Conservation (phyloP, 2,797 vertebrate genomes). For the Ptychadena robeensis region DNA sequence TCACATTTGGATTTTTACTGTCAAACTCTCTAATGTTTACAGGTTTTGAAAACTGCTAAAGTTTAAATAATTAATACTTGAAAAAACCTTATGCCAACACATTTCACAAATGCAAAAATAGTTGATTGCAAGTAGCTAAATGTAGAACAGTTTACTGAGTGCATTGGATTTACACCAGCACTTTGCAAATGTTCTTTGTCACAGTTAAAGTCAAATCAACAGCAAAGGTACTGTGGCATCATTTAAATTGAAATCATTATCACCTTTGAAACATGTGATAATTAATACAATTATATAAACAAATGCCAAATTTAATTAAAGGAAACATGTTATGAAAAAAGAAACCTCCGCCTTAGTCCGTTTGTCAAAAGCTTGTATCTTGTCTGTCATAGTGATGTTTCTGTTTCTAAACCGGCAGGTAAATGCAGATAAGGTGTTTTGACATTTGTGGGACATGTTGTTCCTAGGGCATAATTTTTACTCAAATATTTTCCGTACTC, state of each 20-base stretch:
- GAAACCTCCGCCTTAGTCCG: background rate
- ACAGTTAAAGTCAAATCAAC: background rate
- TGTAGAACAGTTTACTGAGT: constrained; percentile 9
- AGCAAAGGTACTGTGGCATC: background rate
- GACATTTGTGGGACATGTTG: too few relatives aligned
- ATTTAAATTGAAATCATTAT: constrained; percentile 24
- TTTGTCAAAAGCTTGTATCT: background rate
- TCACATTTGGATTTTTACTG: background rate
- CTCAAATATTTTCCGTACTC: too few relatives aligned
- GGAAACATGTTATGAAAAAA: background rate
- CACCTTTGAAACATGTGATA: background rate
- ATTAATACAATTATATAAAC: background rate
- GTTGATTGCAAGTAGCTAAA: background rate
- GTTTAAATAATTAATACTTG: background rate
- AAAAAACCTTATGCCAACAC: background rate
- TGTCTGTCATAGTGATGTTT: background rate
- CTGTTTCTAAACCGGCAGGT: too few relatives aligned
- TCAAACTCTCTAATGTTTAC: background rate
- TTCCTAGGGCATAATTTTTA: too few relatives aligned
- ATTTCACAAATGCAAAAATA: background rate
- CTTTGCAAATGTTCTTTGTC: constrained; percentile 1
- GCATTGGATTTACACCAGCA: background rate
- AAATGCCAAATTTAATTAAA: background rate
- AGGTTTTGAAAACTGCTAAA: background rate
- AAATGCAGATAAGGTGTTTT: too few relatives aligned